A percentile compares a stretch with the other conserved stretches of the same genome.
These are phyloP conservation scores for Drosophila orena DNA, from an alignment of 1,140 invertebrate species.

Conservation along the genomic window DNA sequence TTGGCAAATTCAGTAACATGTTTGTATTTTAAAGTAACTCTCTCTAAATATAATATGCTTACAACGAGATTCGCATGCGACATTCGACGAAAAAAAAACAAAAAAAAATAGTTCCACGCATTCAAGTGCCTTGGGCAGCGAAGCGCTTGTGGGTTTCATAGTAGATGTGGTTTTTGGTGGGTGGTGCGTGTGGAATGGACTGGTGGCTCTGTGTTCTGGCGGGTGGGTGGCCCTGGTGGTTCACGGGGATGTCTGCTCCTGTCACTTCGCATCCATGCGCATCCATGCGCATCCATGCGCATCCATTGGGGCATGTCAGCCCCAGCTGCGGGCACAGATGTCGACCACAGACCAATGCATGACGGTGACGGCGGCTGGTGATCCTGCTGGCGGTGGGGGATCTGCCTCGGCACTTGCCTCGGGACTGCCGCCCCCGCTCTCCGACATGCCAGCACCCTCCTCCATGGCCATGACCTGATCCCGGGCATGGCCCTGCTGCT, in stretches of 20 bases:
- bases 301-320: slow-evolving; percentile 39
- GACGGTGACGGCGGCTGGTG: slow-evolving; percentile 44
- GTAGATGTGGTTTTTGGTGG: slow-evolving; percentile 23
- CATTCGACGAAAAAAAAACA: slow-evolving; percentile 25
- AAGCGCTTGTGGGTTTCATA: slow-evolving; percentile 6
- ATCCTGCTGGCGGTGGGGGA: background rate
- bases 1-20: slow-evolving; percentile 63
- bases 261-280: background rate
- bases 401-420: background rate
- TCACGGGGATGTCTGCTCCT: background rate
- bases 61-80: slow-evolving; percentile 37
- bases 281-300: too few species aligned
- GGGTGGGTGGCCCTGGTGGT: slow-evolving; percentile 3
- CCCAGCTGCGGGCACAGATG: slow-evolving; percentile 68
- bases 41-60: slow-evolving; percentile 41
- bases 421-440: background rate
- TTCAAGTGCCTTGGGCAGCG: slow-evolving; percentile 50
- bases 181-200: slow-evolving; percentile 29
- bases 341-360: slow-evolving; percentile 65
- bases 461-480: slow-evolving; percentile 12
- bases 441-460: background rate
- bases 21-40: slow-evolving; percentile 42
- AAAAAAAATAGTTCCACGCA: background rate
- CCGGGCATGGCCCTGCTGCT: background rate
- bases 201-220: slow-evolving; percentile 32